phyloP scores from a whole-genome alignment of 2,888 invertebrate species.

The Chouioia cunea region DNA sequence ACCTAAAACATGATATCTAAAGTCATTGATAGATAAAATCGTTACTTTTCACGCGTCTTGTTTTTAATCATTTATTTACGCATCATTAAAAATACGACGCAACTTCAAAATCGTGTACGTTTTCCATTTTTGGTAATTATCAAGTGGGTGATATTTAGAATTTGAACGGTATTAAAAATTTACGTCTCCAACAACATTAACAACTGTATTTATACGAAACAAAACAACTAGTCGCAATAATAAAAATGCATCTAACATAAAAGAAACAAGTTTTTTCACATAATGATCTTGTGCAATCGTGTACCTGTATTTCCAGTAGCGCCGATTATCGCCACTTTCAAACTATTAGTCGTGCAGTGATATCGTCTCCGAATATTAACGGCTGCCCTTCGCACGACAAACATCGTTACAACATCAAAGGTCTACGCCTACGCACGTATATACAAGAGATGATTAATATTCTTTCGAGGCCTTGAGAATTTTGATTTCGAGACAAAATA shows the following conservation, averaged over 20 bases:
- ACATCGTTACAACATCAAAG: conserved; percentile 7
- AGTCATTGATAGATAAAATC: too few species aligned
- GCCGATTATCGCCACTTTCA: conserved; percentile 73
- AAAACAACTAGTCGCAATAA: not conserved
- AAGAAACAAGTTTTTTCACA: not conserved
- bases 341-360: conserved; percentile 44
- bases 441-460: not conserved
- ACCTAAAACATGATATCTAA: too few species aligned
- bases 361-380: conserved; percentile 12
- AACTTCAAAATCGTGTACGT: too few species aligned
- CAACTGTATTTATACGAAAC: too few species aligned
- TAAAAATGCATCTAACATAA: not conserved
- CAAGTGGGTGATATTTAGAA: too few species aligned
- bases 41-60: too few species aligned
- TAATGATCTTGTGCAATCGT: not conserved
- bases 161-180: not conserved
- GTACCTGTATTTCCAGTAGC: conserved; percentile 71
- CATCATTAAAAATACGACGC: too few species aligned
- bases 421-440: conserved; percentile 27
- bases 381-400: conserved; percentile 29
- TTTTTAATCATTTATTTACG: too few species aligned
- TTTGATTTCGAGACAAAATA: conserved; percentile 33
- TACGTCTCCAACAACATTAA: not conserved
- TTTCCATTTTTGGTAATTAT: too few species aligned
- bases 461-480: conserved; percentile 32